These are phyloP conservation scores for Ambastaia sidthimunki DNA, from an alignment of 2,797 vertebrate species.

Conservation along the genomic window DNA sequence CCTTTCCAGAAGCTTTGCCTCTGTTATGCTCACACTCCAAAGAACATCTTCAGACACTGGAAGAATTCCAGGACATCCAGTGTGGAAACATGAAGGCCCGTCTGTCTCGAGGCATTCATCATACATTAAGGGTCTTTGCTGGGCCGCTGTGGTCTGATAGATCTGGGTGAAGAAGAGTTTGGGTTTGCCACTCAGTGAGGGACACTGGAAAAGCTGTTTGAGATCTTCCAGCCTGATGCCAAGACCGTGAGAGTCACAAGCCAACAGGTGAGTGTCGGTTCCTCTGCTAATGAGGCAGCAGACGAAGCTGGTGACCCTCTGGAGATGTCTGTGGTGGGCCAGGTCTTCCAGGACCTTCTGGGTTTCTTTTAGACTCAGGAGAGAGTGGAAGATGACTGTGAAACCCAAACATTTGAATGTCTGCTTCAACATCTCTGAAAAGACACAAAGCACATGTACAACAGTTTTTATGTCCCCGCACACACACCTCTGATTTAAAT, in stretches of 20 bases:
- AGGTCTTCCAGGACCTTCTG: slow-evolving; percentile 63
- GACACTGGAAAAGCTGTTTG: slow-evolving; percentile 80
- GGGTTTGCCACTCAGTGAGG: slow-evolving; percentile 85
- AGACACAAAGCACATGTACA: not conserved
- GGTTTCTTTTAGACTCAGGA: slow-evolving; percentile 62
- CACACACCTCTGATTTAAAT: too few species aligned
- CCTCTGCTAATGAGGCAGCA: slow-evolving; percentile 89
- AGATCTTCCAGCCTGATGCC: slow-evolving; percentile 76
- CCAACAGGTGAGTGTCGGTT: slow-evolving; percentile 72
- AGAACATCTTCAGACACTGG: slow-evolving; percentile 86
- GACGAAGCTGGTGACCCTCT: slow-evolving; percentile 75
- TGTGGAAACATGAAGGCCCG: slow-evolving; percentile 41
- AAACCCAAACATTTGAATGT: slow-evolving; percentile 78
- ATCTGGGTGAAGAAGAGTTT: slow-evolving; percentile 94
- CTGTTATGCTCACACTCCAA: slow-evolving; percentile 87
- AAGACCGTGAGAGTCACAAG: slow-evolving; percentile 68
- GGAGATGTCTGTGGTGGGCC: slow-evolving; percentile 65
- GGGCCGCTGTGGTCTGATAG: slow-evolving; percentile 70
- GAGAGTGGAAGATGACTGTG: slow-evolving; percentile 63
- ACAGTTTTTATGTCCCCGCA: too few species aligned
- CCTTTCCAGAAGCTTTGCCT: slow-evolving; percentile 72
- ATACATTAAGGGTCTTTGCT: slow-evolving; percentile 37
- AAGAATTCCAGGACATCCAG: slow-evolving; percentile 48
- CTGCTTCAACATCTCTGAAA: slow-evolving; percentile 68
- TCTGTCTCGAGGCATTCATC: slow-evolving; percentile 81